Evolutionary conservation across 2,113 vertebrate species (phyloP).

Genomic region (Hipposideros armiger): DNA sequence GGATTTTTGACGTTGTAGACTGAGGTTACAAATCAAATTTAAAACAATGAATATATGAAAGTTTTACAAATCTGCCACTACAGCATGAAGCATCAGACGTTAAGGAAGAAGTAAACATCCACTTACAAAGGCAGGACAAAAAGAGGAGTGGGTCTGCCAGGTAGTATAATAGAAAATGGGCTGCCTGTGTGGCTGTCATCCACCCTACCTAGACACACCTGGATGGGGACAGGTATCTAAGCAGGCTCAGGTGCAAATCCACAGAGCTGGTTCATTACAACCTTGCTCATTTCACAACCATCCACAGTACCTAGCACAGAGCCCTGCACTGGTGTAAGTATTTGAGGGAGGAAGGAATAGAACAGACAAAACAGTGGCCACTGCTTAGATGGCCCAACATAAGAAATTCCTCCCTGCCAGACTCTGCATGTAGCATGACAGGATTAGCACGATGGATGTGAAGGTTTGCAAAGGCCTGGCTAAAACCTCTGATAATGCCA

Average conservation of each 20-base stretch:
- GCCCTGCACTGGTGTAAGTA: background rate
- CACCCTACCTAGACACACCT: too few relatives aligned
- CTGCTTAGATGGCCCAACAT: background rate
- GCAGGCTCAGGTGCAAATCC: background rate
- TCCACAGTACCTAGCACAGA: rapidly evolving
- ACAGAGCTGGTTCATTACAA: background rate
- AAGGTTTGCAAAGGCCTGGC: background rate
- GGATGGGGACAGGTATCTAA: background rate
- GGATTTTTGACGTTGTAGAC: background rate
- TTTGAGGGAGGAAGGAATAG: background rate
- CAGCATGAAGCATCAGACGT: background rate
- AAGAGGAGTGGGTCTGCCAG: background rate
- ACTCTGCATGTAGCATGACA: background rate
- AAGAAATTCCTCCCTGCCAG: background rate
- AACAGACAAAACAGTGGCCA: background rate
- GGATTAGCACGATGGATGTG: background rate
- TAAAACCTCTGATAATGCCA: background rate
- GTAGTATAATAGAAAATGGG: rapidly evolving
- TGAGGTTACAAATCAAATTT: background rate
- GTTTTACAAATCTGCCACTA: background rate
- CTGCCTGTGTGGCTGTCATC: background rate
- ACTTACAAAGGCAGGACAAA: background rate
- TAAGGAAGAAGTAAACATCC: background rate
- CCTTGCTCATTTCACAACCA: background rate
- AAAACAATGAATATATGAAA: background rate